Evolutionary conservation across 1,140 invertebrate genomes (phyloP).

Genomic region (Trichomalopsis sarcophagae): DNA sequence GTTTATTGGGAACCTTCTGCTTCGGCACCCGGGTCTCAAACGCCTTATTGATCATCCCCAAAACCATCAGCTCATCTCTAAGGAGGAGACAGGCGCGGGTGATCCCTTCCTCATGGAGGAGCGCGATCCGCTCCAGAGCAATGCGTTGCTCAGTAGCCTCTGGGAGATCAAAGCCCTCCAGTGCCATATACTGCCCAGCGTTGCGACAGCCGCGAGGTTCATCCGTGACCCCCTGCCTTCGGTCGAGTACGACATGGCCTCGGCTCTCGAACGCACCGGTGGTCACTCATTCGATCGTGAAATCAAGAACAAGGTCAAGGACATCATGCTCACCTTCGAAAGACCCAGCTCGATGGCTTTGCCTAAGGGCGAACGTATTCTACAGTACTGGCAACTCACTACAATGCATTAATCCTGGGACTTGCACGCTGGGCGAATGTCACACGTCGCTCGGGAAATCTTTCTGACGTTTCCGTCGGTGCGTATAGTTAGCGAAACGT

Average conservation of each 20-base stretch:
- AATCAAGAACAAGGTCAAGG: conserved; percentile 78
- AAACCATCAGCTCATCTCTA: conserved; percentile 66
- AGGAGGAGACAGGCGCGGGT: conserved; percentile 60
- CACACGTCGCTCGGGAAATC: neutral
- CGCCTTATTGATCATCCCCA: conserved; percentile 81
- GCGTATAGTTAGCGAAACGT: conserved; percentile 16
- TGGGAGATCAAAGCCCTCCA: conserved; percentile 92
- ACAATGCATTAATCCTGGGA: conserved; percentile 43
- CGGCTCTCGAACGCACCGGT: conserved; percentile 78
- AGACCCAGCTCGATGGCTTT: conserved; percentile 74
- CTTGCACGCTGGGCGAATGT: neutral
- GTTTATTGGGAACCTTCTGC: conserved; percentile 90
- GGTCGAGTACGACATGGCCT: conserved; percentile 81
- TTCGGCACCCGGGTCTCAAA: conserved; percentile 90
- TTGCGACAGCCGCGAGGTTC: conserved; percentile 82
- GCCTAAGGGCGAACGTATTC: conserved; percentile 72
- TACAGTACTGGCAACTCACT: conserved; percentile 76
- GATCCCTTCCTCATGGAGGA: conserved; percentile 92
- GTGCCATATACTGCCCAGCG: conserved; percentile 83
- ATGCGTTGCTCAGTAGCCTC: conserved; percentile 89
- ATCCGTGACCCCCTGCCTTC: conserved; percentile 81
- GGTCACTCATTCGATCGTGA: conserved; percentile 80
- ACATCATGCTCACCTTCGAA: conserved; percentile 80
- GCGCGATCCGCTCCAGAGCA: conserved; percentile 84
- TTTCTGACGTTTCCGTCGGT: conserved; percentile 20